Conservation (phyloP, 2,797 vertebrate species). For the Danio kyathit region DNA sequence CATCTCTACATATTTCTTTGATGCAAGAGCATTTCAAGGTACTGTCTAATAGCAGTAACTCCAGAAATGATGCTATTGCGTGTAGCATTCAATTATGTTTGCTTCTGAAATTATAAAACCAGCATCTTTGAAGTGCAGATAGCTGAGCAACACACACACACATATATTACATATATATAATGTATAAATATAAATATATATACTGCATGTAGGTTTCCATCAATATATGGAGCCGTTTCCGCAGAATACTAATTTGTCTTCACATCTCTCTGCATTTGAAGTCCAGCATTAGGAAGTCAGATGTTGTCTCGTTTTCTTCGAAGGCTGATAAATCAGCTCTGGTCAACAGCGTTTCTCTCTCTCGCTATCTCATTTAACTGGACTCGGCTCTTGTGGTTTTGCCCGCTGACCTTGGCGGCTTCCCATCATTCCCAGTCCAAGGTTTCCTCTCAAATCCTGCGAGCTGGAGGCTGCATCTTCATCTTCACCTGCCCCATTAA, state of each 20-base stretch:
- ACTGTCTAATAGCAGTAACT: slow-evolving; percentile 11
- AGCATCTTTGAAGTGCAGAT: slow-evolving; percentile 49
- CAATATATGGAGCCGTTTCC: slow-evolving; percentile 49
- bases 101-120: slow-evolving; percentile 17
- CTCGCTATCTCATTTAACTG: slow-evolving; percentile 48
- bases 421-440: slow-evolving; percentile 78
- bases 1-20: not conserved
- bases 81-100: slow-evolving; percentile 30
- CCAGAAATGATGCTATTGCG: slow-evolving; percentile 4
- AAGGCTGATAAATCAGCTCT: slow-evolving; percentile 79
- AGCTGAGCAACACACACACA: slow-evolving; percentile 33
- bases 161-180: not conserved
- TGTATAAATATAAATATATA: not conserved
- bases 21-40: slow-evolving; percentile 21
- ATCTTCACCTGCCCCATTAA: slow-evolving; percentile 81
- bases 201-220: slow-evolving; percentile 54
- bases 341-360: slow-evolving; percentile 52
- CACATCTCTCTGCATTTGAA: slow-evolving; percentile 66
- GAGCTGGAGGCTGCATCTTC: slow-evolving; percentile 73
- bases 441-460: slow-evolving; percentile 79
- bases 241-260: slow-evolving; percentile 56
- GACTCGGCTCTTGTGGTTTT: slow-evolving; percentile 52
- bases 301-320: slow-evolving; percentile 74
- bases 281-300: slow-evolving; percentile 82
- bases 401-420: slow-evolving; percentile 79